Conservation (phyloP, 2,888 invertebrate species). For the Margaritifera margaritifera region DNA sequence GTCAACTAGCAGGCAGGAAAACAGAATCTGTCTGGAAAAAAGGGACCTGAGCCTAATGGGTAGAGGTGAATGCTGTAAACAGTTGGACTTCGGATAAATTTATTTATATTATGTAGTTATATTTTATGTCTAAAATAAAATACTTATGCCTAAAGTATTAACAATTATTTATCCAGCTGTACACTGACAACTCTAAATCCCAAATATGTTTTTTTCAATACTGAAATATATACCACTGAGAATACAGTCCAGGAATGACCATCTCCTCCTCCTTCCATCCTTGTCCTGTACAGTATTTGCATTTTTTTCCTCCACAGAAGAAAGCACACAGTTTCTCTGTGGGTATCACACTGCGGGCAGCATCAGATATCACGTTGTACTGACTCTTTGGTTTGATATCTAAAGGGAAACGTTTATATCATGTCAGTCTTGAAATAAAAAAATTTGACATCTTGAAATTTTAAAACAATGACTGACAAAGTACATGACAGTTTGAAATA, state of each 20-base stretch:
- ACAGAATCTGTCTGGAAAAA: too few relatives aligned
- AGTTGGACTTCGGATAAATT: too few relatives aligned
- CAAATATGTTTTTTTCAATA: too few relatives aligned
- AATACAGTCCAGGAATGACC: constrained; percentile 87
- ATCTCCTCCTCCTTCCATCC: constrained; percentile 77
- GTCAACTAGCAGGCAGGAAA: too few relatives aligned
- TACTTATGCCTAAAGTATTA: too few relatives aligned
- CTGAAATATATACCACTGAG: constrained; percentile 81
- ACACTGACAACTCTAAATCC: too few relatives aligned
- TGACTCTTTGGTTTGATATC: constrained; percentile 55
- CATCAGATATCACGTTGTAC: constrained; percentile 68
- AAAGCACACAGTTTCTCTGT: constrained; percentile 84
- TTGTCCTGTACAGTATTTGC: constrained; percentile 83
- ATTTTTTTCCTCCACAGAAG: constrained; percentile 88
- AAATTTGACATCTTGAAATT: not conserved
- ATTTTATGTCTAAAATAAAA: too few relatives aligned
- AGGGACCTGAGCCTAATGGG: too few relatives aligned
- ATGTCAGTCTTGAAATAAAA: constrained; percentile 2
- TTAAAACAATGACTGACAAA: not conserved
- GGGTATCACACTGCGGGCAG: constrained; percentile 76
- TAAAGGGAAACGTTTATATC: constrained; percentile 7
- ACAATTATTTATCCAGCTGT: too few relatives aligned
- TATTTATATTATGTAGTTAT: too few relatives aligned
- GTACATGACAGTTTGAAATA: not conserved
- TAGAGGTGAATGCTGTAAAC: too few relatives aligned